Percentiles rank a stretch among this genome's conserved stretches.
Evolutionary conservation across 35 echinoderm and acorn worm genomes (phyloP).

Genomic region (Heliocidaris tuberculata): DNA sequence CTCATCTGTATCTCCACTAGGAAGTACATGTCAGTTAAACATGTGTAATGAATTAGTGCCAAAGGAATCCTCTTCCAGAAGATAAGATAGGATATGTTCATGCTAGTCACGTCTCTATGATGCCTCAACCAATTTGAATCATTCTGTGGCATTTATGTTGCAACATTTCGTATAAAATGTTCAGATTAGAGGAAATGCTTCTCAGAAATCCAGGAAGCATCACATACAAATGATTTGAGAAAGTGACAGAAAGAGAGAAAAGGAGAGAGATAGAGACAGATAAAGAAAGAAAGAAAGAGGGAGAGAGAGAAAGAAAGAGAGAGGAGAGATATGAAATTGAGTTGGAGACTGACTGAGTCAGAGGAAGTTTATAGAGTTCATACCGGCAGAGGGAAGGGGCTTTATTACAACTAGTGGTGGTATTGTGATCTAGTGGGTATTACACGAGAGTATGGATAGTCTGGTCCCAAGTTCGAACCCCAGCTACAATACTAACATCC

Average conservation of each 20-base stretch:
- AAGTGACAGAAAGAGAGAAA: neutral
- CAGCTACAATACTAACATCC: too few relatives aligned
- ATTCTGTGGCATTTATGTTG: neutral
- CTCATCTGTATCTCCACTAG: neutral
- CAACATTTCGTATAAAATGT: neutral
- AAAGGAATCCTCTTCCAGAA: neutral
- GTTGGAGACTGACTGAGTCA: neutral
- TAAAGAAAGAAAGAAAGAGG: neutral
- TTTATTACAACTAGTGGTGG: neutral
- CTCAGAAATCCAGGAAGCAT: conserved; percentile 1
- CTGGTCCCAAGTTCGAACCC: too few relatives aligned
- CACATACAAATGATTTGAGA: neutral
- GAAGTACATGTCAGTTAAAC: neutral
- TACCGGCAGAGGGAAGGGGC: neutral
- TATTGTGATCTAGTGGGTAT: too few relatives aligned
- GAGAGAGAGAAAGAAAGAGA: too few relatives aligned
- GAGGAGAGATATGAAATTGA: too few relatives aligned
- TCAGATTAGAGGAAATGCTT: neutral
- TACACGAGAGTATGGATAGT: too few relatives aligned
- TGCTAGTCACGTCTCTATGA: neutral
- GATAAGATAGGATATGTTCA: neutral
- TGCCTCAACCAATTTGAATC: neutral
- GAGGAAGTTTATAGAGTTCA: neutral
- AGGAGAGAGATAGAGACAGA: neutral
- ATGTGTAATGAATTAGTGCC: conserved; percentile 17